These are phyloP conservation scores for Drosophila subpulchrella DNA, from an alignment of 1,140 invertebrate genomes.

Conservation along the genomic window DNA sequence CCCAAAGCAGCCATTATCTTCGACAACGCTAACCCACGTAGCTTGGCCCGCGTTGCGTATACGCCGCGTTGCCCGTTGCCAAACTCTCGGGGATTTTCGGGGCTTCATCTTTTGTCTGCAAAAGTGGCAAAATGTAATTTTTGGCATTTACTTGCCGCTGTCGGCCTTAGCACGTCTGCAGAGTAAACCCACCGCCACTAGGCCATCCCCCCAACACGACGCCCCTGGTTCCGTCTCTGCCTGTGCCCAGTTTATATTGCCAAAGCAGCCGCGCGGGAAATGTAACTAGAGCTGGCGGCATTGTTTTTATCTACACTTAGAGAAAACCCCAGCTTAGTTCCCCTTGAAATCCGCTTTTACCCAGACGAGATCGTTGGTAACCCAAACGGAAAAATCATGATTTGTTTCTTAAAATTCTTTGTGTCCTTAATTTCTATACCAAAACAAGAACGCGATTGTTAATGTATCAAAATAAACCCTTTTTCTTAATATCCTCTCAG, in stretches of 20 bases:
- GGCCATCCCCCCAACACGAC: conserved; percentile 20
- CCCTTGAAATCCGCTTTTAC: background rate
- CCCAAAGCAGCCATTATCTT: conserved; percentile 79
- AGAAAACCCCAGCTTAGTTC: background rate
- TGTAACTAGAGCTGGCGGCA: conserved; percentile 50
- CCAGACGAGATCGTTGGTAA: too few species aligned
- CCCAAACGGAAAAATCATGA: too few species aligned
- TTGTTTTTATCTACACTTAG: conserved; percentile 48
- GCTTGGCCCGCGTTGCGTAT: conserved; percentile 65
- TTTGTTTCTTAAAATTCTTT: too few species aligned
- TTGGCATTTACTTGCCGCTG: conserved; percentile 69
- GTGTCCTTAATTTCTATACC: too few species aligned
- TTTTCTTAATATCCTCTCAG: background rate
- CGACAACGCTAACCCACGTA: conserved; percentile 71
- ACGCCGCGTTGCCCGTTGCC: conserved; percentile 36
- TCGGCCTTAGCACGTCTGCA: conserved; percentile 49
- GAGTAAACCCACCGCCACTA: conserved; percentile 5
- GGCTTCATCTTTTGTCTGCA: conserved; percentile 71
- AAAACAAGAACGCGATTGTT: too few species aligned
- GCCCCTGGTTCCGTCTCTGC: background rate
- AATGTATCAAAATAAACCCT: too few species aligned
- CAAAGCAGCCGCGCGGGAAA: conserved; percentile 46
- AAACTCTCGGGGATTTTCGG: conserved; percentile 21
- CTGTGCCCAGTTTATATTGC: conserved; percentile 38
- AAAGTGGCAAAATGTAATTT: conserved; percentile 83